phyloP scores from a whole-genome alignment of 2,888 invertebrate genomes.

The Agapostemon virescens region DNA sequence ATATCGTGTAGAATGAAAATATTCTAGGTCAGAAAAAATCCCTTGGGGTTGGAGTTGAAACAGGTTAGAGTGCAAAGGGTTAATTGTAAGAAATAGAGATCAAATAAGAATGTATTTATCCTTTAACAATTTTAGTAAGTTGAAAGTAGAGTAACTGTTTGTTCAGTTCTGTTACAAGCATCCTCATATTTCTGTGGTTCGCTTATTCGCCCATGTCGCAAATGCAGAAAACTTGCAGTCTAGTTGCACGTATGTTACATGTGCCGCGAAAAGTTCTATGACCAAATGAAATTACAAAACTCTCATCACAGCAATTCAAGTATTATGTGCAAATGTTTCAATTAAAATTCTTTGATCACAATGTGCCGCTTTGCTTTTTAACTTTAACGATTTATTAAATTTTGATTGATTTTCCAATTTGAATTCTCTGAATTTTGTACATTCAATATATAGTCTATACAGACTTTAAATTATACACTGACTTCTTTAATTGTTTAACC shows the following conservation, averaged over 20 bases:
- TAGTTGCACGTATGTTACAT: background rate
- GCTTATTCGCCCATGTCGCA: too few species aligned
- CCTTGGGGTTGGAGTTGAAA: too few species aligned
- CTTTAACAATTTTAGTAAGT: too few species aligned
- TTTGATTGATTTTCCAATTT: background rate
- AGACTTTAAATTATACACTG: background rate
- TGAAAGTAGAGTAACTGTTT: too few species aligned
- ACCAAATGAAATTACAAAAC: background rate
- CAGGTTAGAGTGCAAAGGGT: too few species aligned
- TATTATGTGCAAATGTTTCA: background rate
- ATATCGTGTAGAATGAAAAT: too few species aligned
- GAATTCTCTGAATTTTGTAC: background rate
- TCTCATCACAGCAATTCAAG: background rate
- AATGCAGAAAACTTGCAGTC: background rate
- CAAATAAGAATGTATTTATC: too few species aligned
- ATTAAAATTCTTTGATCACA: background rate
- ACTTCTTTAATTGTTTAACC: background rate
- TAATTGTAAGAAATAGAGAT: too few species aligned
- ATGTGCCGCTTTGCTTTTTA: background rate
- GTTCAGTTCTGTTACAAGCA: too few species aligned
- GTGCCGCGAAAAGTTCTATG: background rate
- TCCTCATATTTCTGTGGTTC: too few species aligned
- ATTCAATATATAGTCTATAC: background rate
- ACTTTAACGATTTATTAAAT: background rate
- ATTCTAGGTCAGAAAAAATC: too few species aligned